Percentiles rank a stretch among this genome's conserved stretches.
Conservation (phyloP, 2,797 vertebrate genomes). For the Halcyon badia region DNA sequence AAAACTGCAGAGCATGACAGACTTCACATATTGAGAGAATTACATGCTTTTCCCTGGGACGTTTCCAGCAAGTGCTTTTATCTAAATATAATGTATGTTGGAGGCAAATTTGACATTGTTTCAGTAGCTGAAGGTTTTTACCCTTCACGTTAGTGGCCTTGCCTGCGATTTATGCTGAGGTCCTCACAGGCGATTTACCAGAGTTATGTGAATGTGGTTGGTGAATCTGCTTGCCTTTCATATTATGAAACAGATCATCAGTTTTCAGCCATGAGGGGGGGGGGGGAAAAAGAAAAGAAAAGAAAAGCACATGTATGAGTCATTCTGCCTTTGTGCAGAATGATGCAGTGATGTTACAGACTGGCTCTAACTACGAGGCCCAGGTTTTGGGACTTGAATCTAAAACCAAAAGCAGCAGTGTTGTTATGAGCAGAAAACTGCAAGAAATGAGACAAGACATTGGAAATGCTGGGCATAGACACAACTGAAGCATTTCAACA, state of each 20-base stretch:
- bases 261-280: constrained; percentile 13
- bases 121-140: constrained; percentile 66
- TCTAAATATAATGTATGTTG: constrained; percentile 36
- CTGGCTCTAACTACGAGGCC: neutral
- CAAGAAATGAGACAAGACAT: neutral
- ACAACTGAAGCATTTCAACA: neutral
- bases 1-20: constrained; percentile 44
- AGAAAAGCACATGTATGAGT: neutral
- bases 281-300: neutral
- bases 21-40: constrained; percentile 72
- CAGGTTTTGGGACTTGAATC: neutral
- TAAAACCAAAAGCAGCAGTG: neutral
- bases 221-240: constrained; percentile 70
- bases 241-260: constrained; percentile 63
- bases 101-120: constrained; percentile 58
- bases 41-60: constrained; percentile 48
- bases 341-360: neutral
- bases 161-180: constrained; percentile 24
- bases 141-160: constrained; percentile 26
- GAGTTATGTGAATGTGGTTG: constrained; percentile 31
- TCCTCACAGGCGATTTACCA: constrained; percentile 4
- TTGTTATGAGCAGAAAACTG: neutral
- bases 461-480: neutral
- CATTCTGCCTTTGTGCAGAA: constrained; percentile 33
- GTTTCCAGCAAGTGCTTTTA: constrained; percentile 64